Percentiles rank a stretch among this genome's conserved stretches.
Conservation (phyloP, 2,113 vertebrate genomes). For the Tychaedon coryphoeus region DNA sequence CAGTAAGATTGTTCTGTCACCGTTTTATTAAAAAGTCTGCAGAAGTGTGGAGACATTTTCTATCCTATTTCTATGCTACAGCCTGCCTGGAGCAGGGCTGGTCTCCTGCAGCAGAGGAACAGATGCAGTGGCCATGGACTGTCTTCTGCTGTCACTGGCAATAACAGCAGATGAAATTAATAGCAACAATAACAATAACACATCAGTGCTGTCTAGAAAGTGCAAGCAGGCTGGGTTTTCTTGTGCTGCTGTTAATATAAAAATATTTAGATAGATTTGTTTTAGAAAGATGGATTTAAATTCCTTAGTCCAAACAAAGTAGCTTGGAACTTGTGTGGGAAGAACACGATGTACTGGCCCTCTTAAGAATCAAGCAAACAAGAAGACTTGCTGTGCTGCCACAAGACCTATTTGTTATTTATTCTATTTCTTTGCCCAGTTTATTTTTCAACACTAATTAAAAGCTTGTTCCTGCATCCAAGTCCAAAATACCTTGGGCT, state of each 20-base stretch:
- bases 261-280: conserved; percentile 33
- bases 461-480: neutral
- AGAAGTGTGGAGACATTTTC: neutral
- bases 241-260: neutral
- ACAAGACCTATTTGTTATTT: conserved; percentile 53
- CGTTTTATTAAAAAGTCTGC: neutral
- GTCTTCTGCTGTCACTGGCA: neutral
- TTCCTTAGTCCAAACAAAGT: conserved; percentile 21
- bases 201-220: neutral
- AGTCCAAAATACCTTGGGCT: conserved; percentile 14
- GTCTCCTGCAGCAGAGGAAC: neutral
- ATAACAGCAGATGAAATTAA: neutral
- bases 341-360: neutral
- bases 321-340: neutral
- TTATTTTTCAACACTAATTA: conserved; percentile 54
- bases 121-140: neutral
- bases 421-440: conserved; percentile 1
- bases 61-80: neutral
- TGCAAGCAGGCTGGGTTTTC: neutral
- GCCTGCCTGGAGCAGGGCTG: neutral
- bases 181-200: neutral
- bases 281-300: conserved; percentile 17
- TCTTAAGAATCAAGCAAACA: neutral
- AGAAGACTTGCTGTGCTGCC: neutral
- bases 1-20: neutral